phyloP scores from a whole-genome alignment of 53 echinoderm and acorn worm genomes.

The Stichopus horrens region DNA sequence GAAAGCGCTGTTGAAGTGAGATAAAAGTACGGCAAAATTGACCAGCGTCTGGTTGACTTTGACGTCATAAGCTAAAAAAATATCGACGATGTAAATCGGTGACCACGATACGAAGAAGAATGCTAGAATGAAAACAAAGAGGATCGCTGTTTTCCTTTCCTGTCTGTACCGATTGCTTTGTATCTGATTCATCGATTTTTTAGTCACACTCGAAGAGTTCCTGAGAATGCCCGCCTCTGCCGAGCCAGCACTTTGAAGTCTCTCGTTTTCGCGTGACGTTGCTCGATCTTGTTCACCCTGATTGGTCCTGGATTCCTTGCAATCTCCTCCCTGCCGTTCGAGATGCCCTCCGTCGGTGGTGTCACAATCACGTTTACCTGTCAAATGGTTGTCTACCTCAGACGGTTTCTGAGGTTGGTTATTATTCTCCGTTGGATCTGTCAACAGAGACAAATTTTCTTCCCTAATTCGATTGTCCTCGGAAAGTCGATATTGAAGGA shows the following conservation, averaged over 20 bases:
- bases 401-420: background rate
- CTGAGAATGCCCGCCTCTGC: background rate
- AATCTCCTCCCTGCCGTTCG: no score
- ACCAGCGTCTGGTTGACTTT: slow-evolving; percentile 52
- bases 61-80: slow-evolving; percentile 40
- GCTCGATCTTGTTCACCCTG: no score
- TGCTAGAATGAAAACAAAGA: slow-evolving; percentile 55
- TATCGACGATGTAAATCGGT: slow-evolving; percentile 55
- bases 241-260: background rate
- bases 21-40: slow-evolving; percentile 56
- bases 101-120: slow-evolving; percentile 65
- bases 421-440: background rate
- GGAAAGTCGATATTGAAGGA: background rate
- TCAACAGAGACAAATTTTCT: background rate
- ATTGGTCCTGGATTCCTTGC: no score
- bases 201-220: background rate
- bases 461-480: background rate
- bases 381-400: background rate
- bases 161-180: slow-evolving; percentile 22
- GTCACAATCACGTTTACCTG: background rate
- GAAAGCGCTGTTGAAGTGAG: slow-evolving; percentile 66
- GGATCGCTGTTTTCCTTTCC: slow-evolving; percentile 54
- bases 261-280: background rate
- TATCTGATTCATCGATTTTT: slow-evolving; percentile 12
- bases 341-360: no score